phyloP scores from a whole-genome alignment of 2,888 invertebrate genomes.

The Atrina japonica region DNA sequence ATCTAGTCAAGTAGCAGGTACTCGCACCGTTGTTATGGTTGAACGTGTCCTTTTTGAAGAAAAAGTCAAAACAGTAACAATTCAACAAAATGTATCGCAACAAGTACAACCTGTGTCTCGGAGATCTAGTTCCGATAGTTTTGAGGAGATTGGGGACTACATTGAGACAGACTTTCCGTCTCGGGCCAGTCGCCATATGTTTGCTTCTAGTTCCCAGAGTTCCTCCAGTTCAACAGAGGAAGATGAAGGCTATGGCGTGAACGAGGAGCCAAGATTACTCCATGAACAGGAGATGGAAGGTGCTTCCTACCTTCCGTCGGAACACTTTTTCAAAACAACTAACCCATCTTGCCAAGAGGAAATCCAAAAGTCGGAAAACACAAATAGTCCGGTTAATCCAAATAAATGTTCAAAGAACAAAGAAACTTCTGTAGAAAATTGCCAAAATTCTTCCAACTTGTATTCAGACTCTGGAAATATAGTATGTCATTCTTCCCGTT shows the following conservation, averaged over 20 bases:
- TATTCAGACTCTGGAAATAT: not conserved
- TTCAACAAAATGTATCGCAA: not conserved
- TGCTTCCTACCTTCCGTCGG: slow-evolving; percentile 3
- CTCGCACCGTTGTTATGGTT: slow-evolving; percentile 1
- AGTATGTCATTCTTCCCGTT: not conserved
- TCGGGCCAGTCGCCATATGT: slow-evolving; percentile 63
- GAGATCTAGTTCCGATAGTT: slow-evolving; percentile 50
- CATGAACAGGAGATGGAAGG: slow-evolving; percentile 14
- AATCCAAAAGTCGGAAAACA: not conserved
- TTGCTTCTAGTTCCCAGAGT: slow-evolving; percentile 63
- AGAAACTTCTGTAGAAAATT: too few species aligned
- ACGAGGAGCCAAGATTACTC: slow-evolving; percentile 30
- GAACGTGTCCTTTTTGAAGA: slow-evolving; percentile 9
- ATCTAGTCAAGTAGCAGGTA: slow-evolving; percentile 27
- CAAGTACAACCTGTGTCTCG: slow-evolving; percentile 1
- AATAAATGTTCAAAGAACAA: not conserved
- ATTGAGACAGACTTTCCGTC: slow-evolving; percentile 77
- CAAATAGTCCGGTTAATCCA: not conserved
- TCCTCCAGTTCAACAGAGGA: slow-evolving; percentile 61
- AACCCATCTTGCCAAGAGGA: slow-evolving; percentile 25
- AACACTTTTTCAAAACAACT: not conserved
- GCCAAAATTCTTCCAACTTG: not conserved
- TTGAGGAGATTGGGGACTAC: slow-evolving; percentile 76
- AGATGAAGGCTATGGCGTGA: slow-evolving; percentile 61
- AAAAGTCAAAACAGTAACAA: not conserved